These are phyloP conservation scores for Macrobrachium rosenbergii DNA, from an alignment of 1,140 invertebrate species.

Conservation along the genomic window DNA sequence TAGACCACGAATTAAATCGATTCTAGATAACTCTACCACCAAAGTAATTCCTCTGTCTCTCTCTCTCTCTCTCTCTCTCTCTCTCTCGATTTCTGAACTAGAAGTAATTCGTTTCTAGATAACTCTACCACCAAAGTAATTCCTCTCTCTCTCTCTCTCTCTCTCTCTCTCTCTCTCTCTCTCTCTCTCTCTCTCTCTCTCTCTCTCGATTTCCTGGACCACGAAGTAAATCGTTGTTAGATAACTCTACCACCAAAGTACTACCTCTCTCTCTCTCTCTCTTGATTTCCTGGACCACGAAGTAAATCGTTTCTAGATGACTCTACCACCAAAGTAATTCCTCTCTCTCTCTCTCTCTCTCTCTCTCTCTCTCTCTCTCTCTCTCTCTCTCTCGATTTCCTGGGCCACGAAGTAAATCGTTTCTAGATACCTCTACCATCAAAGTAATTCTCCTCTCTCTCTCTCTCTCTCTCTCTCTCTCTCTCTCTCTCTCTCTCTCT, in stretches of 20 bases:
- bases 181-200: not conserved
- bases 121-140: not conserved
- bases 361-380: not conserved
- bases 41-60: constrained; percentile 43
- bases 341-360: constrained; percentile 5
- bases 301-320: not conserved
- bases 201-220: constrained; percentile 1
- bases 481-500: constrained; percentile 21
- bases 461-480: constrained; percentile 24
- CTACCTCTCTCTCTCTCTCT: not conserved
- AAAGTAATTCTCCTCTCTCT: not conserved
- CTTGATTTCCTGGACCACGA: not conserved
- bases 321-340: not conserved
- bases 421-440: no score
- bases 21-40: no score
- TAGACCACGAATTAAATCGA: no score
- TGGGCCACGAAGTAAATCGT: no score
- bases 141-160: constrained; percentile 6
- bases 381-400: not conserved
- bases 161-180: constrained; percentile 28
- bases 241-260: not conserved
- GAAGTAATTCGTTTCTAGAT: not conserved
- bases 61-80: constrained; percentile 13
- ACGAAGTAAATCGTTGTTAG: not conserved
- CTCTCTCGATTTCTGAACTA: not conserved